phyloP scores from a whole-genome alignment of 2,888 invertebrate species.

The Temnothorax unifasciatus region DNA sequence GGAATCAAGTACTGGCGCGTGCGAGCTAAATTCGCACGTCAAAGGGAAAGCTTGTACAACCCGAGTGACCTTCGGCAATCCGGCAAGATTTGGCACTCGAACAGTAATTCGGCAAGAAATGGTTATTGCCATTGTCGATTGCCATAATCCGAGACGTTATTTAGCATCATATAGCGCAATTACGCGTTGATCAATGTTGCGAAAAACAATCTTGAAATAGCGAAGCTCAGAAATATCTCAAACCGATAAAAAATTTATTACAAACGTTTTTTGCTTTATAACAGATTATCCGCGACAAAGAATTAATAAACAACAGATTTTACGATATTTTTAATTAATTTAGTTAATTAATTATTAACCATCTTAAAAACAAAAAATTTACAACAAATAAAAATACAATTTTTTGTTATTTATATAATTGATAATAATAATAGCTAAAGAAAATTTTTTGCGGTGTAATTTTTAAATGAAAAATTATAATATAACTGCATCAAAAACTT shows the following conservation, averaged over 20 bases:
- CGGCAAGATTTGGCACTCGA: slow-evolving; percentile 39
- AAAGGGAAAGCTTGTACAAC: slow-evolving; percentile 53
- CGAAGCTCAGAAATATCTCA: not conserved
- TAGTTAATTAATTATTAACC: not conserved
- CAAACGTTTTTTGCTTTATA: not conserved
- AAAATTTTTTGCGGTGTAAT: not conserved
- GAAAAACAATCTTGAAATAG: not conserved
- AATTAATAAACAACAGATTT: not conserved
- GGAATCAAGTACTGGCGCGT: not conserved
- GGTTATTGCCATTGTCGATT: slow-evolving; percentile 8
- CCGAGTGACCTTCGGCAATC: slow-evolving; percentile 49
- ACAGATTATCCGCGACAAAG: not conserved
- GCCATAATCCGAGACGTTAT: not conserved
- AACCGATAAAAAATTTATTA: not conserved
- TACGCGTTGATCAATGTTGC: not conserved
- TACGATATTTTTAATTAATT: not conserved
- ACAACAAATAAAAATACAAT: not conserved
- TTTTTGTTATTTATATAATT: not conserved
- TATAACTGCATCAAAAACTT: not conserved
- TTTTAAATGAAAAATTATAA: not conserved
- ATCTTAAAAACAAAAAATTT: not conserved
- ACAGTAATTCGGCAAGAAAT: slow-evolving; percentile 25
- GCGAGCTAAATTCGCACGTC: slow-evolving; percentile 65
- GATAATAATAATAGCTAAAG: not conserved
- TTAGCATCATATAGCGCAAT: not conserved